Evolutionary conservation across 37 sponge, comb jelly and placozoan genomes (phyloP).

Genomic region (Hexactinellida sp.): DNA sequence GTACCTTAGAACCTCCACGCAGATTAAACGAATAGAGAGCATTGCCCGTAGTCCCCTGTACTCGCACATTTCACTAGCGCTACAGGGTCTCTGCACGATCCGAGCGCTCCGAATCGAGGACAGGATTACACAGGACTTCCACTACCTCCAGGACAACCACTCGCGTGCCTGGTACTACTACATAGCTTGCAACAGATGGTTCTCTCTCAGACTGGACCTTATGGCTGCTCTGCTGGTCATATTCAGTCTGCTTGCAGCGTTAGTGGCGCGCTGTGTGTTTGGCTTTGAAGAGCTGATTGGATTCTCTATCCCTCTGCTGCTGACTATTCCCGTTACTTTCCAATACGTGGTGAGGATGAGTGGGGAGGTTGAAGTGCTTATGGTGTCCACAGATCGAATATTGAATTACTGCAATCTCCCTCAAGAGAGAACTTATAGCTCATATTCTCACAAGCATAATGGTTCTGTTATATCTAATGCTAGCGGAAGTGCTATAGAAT

Average conservation of each 20-base stretch:
- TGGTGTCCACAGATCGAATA: conserved; percentile 38
- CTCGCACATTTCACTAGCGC: not conserved
- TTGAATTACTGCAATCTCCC: conserved; percentile 21
- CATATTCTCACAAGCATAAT: too few species aligned
- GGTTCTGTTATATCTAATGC: not conserved
- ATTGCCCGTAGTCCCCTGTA: conserved; percentile 29
- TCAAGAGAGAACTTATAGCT: conserved; percentile 1
- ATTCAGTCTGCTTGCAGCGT: not conserved
- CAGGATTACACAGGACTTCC: conserved; percentile 19
- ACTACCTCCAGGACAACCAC: not conserved
- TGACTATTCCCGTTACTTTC: conserved; percentile 24
- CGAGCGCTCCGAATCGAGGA: conserved; percentile 26
- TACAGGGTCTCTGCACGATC: conserved; percentile 29
- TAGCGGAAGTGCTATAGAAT: not conserved
- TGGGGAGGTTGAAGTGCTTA: conserved; percentile 29
- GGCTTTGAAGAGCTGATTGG: not conserved
- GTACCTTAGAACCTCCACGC: conserved; percentile 37
- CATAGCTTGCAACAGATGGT: not conserved
- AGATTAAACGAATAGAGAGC: conserved; percentile 36
- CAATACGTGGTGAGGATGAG: conserved; percentile 34
- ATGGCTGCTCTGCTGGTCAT: not conserved
- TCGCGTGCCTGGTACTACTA: not conserved
- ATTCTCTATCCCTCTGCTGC: not conserved
- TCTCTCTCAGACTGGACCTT: not conserved
- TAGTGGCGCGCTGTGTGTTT: not conserved